Evolutionary conservation across 1,140 invertebrate species (phyloP).

Genomic region (Diabrotica undecimpunctata): DNA sequence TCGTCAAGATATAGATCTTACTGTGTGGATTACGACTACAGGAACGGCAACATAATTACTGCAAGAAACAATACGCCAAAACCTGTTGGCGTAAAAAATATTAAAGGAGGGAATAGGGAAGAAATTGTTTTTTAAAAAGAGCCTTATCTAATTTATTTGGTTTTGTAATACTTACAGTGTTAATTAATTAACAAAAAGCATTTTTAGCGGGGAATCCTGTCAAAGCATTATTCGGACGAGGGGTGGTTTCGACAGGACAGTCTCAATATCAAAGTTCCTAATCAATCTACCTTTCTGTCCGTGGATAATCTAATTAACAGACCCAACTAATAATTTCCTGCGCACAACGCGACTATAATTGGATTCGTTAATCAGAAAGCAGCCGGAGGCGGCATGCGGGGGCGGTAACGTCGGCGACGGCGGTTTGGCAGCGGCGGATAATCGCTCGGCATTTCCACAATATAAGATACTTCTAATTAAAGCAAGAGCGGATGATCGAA

Average conservation of each 20-base stretch:
- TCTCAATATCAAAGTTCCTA: conserved; percentile 12
- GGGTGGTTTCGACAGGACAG: conserved; percentile 5
- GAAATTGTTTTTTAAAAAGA: no score
- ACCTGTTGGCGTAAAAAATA: no score
- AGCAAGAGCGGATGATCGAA: conserved; percentile 31
- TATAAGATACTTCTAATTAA: conserved; percentile 51
- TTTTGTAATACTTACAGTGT: no score
- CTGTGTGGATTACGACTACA: no score
- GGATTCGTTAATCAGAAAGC: conserved; percentile 51
- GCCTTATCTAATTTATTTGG: no score
- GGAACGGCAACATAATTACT: no score
- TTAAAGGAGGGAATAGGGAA: no score
- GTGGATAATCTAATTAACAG: conserved; percentile 49
- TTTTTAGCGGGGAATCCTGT: no score
- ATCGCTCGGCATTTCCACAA: conserved; percentile 43
- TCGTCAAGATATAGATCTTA: no score
- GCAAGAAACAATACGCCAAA: no score
- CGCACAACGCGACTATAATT: conserved; percentile 50
- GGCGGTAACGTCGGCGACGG: no score
- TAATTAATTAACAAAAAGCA: no score
- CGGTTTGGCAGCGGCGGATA: conserved; percentile 32
- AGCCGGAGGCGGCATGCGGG: conserved; percentile 26
- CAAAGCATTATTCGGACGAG: neutral
- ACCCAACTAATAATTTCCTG: conserved; percentile 50
- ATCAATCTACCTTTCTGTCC: conserved; percentile 38